These are phyloP conservation scores for Odontophorus gujanensis DNA, from an alignment of 2,113 vertebrate genomes.

Conservation along the genomic window DNA sequence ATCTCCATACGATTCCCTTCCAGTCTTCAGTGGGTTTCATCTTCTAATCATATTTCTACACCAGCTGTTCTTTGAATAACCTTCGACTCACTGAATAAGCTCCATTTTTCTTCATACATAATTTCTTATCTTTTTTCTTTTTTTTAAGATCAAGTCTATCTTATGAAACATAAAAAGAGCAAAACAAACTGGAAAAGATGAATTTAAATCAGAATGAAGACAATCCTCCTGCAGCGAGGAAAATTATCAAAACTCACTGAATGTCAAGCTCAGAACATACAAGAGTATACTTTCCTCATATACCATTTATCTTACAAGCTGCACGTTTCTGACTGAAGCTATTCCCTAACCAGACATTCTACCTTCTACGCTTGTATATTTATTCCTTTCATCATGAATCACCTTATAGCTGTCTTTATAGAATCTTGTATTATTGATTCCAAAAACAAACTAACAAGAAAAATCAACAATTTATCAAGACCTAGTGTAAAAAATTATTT, in stretches of 20 bases:
- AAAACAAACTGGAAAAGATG: background rate
- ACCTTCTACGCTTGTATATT: background rate
- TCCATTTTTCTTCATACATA: constrained; percentile 38
- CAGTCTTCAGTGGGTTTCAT: constrained; percentile 36
- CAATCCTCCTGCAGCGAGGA: background rate
- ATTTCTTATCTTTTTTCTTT: background rate
- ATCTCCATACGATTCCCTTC: constrained; percentile 6
- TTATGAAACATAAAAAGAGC: constrained; percentile 11
- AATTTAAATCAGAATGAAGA: constrained; percentile 45
- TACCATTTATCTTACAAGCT: constrained; percentile 19
- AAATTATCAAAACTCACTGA: constrained; percentile 42
- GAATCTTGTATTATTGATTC: background rate
- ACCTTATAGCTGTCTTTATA: background rate
- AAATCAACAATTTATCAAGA: background rate
- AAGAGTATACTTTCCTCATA: background rate
- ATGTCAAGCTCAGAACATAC: background rate
- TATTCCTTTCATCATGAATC: constrained; percentile 47
- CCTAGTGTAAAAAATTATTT: background rate
- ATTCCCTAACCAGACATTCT: constrained; percentile 26
- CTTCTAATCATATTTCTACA: constrained; percentile 64
- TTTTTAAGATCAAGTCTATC: background rate
- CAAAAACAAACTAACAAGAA: background rate
- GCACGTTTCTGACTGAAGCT: constrained; percentile 32
- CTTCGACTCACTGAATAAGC: constrained; percentile 46
- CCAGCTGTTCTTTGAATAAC: constrained; percentile 67